These are phyloP conservation scores for Coccyzus lansbergi DNA, from an alignment of 2,797 vertebrate species.

Conservation along the genomic window DNA sequence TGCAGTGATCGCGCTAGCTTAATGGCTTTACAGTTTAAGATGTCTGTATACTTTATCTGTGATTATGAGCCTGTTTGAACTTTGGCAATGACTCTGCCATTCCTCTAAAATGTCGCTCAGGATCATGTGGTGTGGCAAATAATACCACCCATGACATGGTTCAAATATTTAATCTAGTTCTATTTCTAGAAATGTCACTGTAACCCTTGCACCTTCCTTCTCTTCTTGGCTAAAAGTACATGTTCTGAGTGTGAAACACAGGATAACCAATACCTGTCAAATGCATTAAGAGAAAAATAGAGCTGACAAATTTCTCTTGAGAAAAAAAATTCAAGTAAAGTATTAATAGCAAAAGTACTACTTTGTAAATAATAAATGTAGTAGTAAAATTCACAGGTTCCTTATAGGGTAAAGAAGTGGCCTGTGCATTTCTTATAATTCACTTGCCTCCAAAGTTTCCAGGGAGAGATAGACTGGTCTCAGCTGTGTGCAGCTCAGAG, in stretches of 20 bases:
- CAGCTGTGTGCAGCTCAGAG: not conserved
- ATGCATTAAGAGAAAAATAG: not conserved
- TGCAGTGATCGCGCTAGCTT: not conserved
- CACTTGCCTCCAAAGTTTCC: not conserved
- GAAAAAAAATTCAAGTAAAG: not conserved
- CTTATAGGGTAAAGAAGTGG: not conserved
- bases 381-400: not conserved
- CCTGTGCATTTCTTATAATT: not conserved
- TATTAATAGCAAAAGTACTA: not conserved
- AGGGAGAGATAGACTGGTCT: not conserved
- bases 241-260: not conserved
- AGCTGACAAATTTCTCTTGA: not conserved
- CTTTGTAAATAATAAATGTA: not conserved
- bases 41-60: accelerated
- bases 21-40: not conserved
- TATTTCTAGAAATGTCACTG: constrained; percentile 69
- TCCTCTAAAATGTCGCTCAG: constrained; percentile 71
- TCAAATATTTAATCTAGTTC: constrained; percentile 45
- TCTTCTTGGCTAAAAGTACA: not conserved
- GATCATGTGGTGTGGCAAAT: constrained; percentile 63
- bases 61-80: not conserved
- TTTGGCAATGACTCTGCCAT: constrained; percentile 45
- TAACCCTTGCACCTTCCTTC: constrained; percentile 10
- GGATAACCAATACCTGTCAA: not conserved
- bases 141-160: constrained; percentile 37